A percentile compares a stretch with the other conserved stretches of the same genome.
Evolutionary conservation across 2,888 invertebrate genomes (phyloP).

Genomic region (Willowsia nigromaculata): DNA sequence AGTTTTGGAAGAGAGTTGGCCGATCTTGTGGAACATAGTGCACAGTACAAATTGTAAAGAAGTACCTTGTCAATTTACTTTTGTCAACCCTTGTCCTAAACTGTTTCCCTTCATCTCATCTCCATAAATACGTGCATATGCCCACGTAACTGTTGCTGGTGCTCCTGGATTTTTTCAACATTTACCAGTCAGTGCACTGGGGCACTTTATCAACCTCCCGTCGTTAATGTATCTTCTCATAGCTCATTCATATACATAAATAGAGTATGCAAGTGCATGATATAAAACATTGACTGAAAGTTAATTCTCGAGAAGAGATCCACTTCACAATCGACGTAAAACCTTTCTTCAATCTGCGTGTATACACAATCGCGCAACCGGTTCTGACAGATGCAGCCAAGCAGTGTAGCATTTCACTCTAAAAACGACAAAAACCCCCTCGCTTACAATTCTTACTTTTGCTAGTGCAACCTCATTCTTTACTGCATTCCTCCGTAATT

Average conservation of each 20-base stretch:
- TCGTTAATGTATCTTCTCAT: neutral
- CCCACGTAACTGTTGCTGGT: neutral
- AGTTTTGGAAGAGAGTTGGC: too few relatives aligned
- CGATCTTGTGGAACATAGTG: neutral
- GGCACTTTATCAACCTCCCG: neutral
- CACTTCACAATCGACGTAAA: neutral
- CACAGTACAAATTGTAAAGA: neutral
- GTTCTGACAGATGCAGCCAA: constrained; percentile 65
- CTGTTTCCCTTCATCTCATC: neutral
- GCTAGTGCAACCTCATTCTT: too few relatives aligned
- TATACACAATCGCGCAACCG: constrained; percentile 15
- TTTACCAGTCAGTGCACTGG: neutral
- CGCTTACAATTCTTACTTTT: too few relatives aligned
- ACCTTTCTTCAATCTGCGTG: constrained; percentile 38
- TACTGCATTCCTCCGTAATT: neutral
- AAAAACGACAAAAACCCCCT: neutral
- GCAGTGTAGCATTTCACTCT: neutral
- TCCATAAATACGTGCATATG: neutral
- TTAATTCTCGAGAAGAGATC: neutral
- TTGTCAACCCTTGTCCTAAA: neutral
- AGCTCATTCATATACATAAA: neutral
- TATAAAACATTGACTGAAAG: neutral
- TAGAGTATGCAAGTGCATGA: neutral
- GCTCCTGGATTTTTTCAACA: neutral
- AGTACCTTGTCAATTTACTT: neutral